Evolutionary conservation across 1,140 invertebrate genomes (phyloP).

Genomic region (Gryllus bimaculatus): DNA sequence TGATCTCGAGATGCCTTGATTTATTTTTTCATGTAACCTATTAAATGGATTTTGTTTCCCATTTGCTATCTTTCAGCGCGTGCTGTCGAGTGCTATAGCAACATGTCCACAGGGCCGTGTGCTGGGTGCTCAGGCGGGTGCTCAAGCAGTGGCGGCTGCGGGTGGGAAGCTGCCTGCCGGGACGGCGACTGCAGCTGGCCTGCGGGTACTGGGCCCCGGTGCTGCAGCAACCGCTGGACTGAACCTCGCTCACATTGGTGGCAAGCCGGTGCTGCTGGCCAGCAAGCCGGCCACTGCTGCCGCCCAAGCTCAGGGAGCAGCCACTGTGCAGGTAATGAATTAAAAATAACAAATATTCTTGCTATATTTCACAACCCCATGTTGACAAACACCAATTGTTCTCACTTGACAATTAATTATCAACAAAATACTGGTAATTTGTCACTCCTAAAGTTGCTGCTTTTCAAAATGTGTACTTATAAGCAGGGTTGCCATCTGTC

Average conservation of each 20-base stretch:
- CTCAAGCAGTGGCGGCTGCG: constrained; percentile 12
- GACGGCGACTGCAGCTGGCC: constrained; percentile 26
- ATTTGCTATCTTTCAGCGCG: too few species aligned
- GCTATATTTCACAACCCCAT: neutral
- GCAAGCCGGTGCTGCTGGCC: constrained; percentile 53
- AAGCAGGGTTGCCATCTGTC: too few species aligned
- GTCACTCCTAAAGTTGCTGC: too few species aligned
- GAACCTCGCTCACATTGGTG: constrained; percentile 45
- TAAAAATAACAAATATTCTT: neutral
- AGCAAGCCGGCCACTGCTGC: constrained; percentile 32
- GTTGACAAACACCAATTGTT: neutral
- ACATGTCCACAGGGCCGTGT: neutral
- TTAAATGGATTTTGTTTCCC: too few species aligned
- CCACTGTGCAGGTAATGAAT: constrained; percentile 10
- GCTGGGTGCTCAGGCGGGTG: neutral
- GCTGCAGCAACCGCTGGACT: constrained; percentile 23
- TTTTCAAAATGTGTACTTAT: too few species aligned
- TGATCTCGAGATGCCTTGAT: too few species aligned
- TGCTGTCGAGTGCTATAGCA: too few species aligned
- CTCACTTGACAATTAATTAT: neutral
- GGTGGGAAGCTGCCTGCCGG: constrained; percentile 13
- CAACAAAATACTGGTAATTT: neutral
- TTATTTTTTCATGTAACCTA: too few species aligned
- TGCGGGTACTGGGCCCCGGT: constrained; percentile 20
- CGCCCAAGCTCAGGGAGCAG: neutral